phyloP scores from a whole-genome alignment of 2,113 vertebrate species.

The Dolichallabes microphthalmus region DNA sequence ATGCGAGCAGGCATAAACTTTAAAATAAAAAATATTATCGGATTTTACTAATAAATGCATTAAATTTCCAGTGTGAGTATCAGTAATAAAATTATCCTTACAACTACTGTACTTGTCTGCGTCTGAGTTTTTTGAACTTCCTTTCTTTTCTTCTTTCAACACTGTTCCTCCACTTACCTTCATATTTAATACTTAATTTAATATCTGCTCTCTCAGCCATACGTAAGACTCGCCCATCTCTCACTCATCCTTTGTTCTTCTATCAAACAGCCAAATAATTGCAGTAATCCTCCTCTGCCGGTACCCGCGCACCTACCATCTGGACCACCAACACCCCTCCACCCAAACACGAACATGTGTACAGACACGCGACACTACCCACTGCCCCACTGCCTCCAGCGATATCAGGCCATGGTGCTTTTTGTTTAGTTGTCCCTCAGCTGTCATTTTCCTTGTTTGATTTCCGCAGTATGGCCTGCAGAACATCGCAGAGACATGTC shows the following conservation, averaged over 20 bases:
- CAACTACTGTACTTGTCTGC: not conserved
- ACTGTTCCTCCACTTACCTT: not conserved
- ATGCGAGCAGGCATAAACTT: no score
- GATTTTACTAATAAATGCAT: no score
- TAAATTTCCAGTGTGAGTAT: not conserved
- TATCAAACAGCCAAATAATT: slow-evolving; percentile 45
- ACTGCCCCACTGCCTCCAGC: slow-evolving; percentile 33
- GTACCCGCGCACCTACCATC: slow-evolving; percentile 37
- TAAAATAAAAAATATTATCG: no score
- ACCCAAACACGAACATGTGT: not conserved
- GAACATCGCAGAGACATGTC: slow-evolving; percentile 40
- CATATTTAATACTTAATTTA: not conserved
- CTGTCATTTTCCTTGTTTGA: slow-evolving; percentile 37
- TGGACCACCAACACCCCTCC: slow-evolving; percentile 33
- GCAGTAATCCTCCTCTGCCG: slow-evolving; percentile 29
- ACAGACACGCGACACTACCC: not conserved
- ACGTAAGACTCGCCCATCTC: slow-evolving; percentile 1
- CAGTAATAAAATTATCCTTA: not conserved
- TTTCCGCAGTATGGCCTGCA: slow-evolving; percentile 25
- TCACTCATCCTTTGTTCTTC: slow-evolving; percentile 46
- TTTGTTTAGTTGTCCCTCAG: not conserved
- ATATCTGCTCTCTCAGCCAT: not conserved
- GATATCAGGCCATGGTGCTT: slow-evolving; percentile 19
- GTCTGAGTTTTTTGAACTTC: not conserved
- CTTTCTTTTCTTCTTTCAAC: not conserved